Evolutionary conservation across 2,888 invertebrate genomes (phyloP).

Genomic region (Tenthredo notha): DNA sequence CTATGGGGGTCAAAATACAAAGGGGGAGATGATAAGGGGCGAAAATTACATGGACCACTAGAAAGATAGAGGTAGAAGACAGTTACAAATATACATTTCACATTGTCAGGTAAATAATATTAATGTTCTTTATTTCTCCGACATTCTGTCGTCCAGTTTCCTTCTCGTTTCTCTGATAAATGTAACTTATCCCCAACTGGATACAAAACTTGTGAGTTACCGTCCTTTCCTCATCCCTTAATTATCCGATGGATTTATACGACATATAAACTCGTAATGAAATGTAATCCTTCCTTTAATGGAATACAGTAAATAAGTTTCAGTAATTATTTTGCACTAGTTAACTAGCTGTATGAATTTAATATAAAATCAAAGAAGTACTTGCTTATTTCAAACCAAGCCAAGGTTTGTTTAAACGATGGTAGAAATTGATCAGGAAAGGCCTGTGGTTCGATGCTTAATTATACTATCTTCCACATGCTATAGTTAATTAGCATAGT

Average conservation of each 20-base stretch:
- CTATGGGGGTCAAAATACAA: not conserved
- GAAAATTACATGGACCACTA: not conserved
- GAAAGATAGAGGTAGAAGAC: not conserved
- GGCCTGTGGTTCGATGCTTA: not conserved
- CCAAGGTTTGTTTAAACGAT: not conserved
- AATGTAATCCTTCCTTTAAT: not conserved
- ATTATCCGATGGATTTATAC: not conserved
- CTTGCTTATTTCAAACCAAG: not conserved
- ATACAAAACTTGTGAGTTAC: not conserved
- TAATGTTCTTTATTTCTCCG: constrained; percentile 1
- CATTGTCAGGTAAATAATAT: constrained; percentile 21
- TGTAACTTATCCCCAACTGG: constrained; percentile 14
- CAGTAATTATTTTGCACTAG: not conserved
- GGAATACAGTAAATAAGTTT: not conserved
- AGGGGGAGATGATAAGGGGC: not conserved
- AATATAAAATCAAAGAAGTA: not conserved
- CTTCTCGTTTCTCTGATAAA: constrained; percentile 9
- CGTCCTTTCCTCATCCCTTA: not conserved
- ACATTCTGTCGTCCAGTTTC: constrained; percentile 26
- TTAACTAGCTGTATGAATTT: not conserved
- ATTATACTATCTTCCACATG: not conserved
- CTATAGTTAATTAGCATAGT: constrained; percentile 3
- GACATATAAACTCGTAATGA: not conserved
- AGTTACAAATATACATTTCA: not conserved
- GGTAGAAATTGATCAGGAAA: not conserved